Evolutionary conservation across 2,797 vertebrate genomes (phyloP).

Genomic region (Myotis myotis): DNA sequence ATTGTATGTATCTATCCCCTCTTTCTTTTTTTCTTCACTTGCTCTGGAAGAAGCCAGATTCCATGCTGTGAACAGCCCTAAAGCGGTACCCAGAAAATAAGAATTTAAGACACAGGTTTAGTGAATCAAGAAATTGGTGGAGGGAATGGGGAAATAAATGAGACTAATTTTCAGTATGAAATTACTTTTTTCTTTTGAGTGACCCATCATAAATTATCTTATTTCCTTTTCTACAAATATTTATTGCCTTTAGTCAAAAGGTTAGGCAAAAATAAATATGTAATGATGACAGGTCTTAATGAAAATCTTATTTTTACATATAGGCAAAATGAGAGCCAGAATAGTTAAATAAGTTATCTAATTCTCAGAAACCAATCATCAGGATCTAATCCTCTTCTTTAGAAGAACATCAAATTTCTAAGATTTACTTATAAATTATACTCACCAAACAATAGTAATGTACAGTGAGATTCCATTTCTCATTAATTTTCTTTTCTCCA

Average conservation of each 20-base stretch:
- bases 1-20: not conserved
- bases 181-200: not conserved
- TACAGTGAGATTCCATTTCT: conserved; percentile 88
- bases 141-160: not conserved
- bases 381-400: conserved; percentile 32
- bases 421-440: conserved; percentile 50
- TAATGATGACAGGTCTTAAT: conserved; percentile 6
- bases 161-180: not conserved
- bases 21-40: not conserved
- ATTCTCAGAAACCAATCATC: not conserved
- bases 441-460: conserved; percentile 98
- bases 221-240: conserved; percentile 49
- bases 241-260: not conserved
- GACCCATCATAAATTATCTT: not conserved
- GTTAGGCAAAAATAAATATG: conserved; percentile 42
- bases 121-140: not conserved
- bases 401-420: conserved; percentile 16
- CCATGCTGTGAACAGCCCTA: not conserved
- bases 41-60: not conserved
- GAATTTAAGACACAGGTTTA: conserved; percentile 14
- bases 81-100: not conserved
- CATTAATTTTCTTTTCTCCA: conserved; percentile 91
- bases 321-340: conserved; percentile 21
- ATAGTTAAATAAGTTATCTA: conserved; percentile 35
- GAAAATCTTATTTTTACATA: conserved; percentile 30